Evolutionary conservation across 2,797 vertebrate genomes (phyloP).

Genomic region (Clarias laeviceps): DNA sequence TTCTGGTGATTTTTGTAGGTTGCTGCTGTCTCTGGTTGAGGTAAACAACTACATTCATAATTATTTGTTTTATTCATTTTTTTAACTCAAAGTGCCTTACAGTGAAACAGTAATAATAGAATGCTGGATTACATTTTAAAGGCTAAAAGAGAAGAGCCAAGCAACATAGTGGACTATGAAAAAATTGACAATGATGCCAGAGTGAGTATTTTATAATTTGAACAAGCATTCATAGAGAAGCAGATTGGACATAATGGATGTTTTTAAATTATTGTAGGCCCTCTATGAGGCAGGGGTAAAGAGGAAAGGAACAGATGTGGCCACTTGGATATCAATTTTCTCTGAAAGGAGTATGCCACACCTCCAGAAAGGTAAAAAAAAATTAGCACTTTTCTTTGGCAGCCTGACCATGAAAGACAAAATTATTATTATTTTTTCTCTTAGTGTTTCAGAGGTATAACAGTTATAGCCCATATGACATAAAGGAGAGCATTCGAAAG

Average conservation of each 20-base stretch:
- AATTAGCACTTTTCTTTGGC: background rate
- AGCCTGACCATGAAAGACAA: background rate
- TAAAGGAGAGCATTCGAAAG: conserved; percentile 92
- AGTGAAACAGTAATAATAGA: background rate
- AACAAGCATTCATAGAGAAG: background rate
- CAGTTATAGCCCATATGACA: conserved; percentile 94
- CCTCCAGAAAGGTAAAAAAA: conserved; percentile 85
- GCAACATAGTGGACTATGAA: conserved; percentile 85
- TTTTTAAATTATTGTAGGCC: conserved; percentile 61
- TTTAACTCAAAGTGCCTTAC: background rate
- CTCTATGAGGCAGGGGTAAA: conserved; percentile 85
- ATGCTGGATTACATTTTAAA: conserved; percentile 58
- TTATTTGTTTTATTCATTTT: background rate
- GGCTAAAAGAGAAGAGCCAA: conserved; percentile 84
- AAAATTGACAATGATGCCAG: conserved; percentile 91
- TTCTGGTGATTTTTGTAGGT: conserved; percentile 91
- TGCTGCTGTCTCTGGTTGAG: conserved; percentile 90
- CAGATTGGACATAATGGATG: background rate
- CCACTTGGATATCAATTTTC: conserved; percentile 94
- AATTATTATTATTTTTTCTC: background rate
- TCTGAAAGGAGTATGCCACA: conserved; percentile 88
- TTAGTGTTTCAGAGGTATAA: conserved; percentile 94
- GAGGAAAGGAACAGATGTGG: conserved; percentile 89
- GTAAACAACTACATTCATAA: conserved; percentile 61
- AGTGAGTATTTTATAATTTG: conserved; percentile 66